These are phyloP conservation scores for Ophiothrix spiculata DNA, from an alignment of 35 echinoderm and acorn worm genomes.

Conservation along the genomic window DNA sequence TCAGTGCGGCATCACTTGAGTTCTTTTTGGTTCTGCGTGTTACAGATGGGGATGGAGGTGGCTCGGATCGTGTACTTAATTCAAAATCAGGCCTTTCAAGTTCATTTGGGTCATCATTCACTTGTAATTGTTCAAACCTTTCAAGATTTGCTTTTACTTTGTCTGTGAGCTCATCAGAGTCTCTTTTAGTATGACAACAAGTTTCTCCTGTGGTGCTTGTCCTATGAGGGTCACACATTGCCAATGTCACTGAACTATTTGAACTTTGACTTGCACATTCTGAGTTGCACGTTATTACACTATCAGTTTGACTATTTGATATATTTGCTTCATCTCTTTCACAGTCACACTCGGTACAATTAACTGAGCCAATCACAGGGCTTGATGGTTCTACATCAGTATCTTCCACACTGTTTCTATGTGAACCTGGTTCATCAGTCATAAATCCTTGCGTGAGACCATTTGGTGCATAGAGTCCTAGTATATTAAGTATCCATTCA, in stretches of 20 bases:
- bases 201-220: no score
- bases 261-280: no score
- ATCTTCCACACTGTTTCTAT: background rate
- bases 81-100: background rate
- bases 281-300: no score
- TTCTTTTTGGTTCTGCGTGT: background rate
- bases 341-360: background rate
- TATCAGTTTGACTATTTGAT: background rate
- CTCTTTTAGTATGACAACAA: no score
- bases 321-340: background rate
- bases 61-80: background rate
- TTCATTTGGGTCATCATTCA: background rate
- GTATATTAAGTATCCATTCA: conserved; percentile 73
- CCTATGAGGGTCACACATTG: no score
- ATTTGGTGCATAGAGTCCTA: conserved; percentile 55
- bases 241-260: no score
- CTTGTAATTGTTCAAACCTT: background rate
- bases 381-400: background rate
- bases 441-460: background rate
- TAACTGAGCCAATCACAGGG: background rate
- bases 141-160: background rate
- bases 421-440: background rate
- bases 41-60: background rate
- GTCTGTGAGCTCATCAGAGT: background rate
- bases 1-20: background rate